Base-by-base conservation (phyloP, 2,888 invertebrate genomes). In the Bombylius discolor region DNA sequence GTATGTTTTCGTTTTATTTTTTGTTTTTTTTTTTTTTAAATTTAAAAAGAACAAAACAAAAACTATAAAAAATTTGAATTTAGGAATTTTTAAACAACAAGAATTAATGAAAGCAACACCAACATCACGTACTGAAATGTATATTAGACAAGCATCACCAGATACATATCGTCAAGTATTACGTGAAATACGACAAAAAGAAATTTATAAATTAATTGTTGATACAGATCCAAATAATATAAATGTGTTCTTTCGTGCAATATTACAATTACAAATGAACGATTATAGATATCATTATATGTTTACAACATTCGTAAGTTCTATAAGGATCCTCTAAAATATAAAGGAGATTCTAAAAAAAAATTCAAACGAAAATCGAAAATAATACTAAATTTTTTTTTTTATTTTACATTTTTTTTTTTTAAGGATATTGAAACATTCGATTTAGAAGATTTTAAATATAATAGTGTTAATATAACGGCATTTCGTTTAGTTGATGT, bases 381-480 rank as follows among this genome's bases (percentile, higher is more conserved):
- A 33, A 36, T 13, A 33, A 33, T 9, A 3, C 3, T 36, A 49
- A 23, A 23, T 23, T 23, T 23, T 23, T 23, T 44, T 51, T 51
- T 34, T 1, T 2, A 11, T 44, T 33, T 34, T 5, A 31, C 49
- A n/a, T 48, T 44, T 54, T 42, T 51, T 53, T 50, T 32, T n/a
- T 68, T 69, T 5, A 70, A 91, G 91, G 84, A 87, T 52, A 83
- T 91, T 70, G 91, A 91, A 68, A 82, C 88, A 13, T 90, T 89
- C 66, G 90, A 91, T 67, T 74, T 92, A 60, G 91, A 91, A 71
- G 91, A 91, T 69, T 95, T 94, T 74, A 90, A 89, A 70, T 92
- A 95, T 77, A 95, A 95, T 70, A 86, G 88, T 55, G 93, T 94
- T 46, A 95, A 95, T 73, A 90, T 95, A 77, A 94, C 93, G 34